Conservation (phyloP, 2,888 invertebrate genomes). For the Rosalia funebris region DNA sequence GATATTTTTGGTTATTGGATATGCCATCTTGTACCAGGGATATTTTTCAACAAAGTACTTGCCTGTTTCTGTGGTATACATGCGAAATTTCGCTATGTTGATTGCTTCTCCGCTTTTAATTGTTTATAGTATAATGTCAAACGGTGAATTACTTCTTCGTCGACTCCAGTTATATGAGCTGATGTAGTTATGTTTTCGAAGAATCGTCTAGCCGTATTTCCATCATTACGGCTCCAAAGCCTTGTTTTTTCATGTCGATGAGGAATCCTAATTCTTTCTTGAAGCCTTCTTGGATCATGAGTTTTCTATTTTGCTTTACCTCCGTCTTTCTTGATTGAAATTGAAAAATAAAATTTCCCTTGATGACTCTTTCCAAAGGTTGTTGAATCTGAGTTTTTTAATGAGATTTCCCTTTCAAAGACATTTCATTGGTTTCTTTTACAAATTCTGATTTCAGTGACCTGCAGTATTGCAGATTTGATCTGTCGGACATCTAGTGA, state of each 20-base stretch:
- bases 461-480: slow-evolving; percentile 5
- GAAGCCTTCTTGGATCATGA: slow-evolving; percentile 3
- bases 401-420: background rate
- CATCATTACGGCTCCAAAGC: background rate
- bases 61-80: background rate
- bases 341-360: background rate
- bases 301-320: slow-evolving; percentile 1
- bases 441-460: slow-evolving; percentile 6
- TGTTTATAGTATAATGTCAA: slow-evolving; percentile 1
- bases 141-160: slow-evolving; percentile 1
- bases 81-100: background rate
- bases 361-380: slow-evolving; percentile 1
- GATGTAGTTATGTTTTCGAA: slow-evolving; percentile 2
- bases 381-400: background rate
- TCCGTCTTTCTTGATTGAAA: background rate
- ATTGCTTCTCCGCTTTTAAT: slow-evolving; percentile 3
- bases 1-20: background rate
- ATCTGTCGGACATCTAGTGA: slow-evolving; percentile 3
- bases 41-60: slow-evolving; percentile 4
- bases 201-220: background rate
- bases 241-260: slow-evolving; percentile 4
- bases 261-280: slow-evolving; percentile 5
- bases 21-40: slow-evolving; percentile 6
- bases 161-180: slow-evolving; percentile 4
- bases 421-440: slow-evolving; percentile 2